Base-by-base conservation (phyloP, 2,797 vertebrate genomes). In the Aplochiton taeniatus region DNA sequence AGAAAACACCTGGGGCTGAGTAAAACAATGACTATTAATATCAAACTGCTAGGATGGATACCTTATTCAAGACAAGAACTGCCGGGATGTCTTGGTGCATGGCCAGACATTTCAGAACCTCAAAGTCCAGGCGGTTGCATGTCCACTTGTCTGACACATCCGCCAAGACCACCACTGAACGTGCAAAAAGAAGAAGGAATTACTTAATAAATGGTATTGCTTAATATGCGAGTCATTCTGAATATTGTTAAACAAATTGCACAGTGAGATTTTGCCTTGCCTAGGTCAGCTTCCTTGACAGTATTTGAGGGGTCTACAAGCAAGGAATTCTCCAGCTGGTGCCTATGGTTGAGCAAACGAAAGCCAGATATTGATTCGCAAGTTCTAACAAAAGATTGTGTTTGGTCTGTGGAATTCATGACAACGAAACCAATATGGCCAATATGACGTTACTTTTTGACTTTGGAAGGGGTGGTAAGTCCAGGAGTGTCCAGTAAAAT, bases 401-500 rank as follows among this genome's bases (percentile, higher is more conserved):
- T 8, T 19, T 10, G 14, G 43, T 12, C 41, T 16, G 14, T 55
- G 13, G 8, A 19, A 31, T 6, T 20, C 20, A 46, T 42, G 17
- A 11, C 4, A 14, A 44, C 43, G 11, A 51, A 55, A 61, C 0
- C 0, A 44, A 18, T 11, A 14, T 16, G 41, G 7, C 20, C 42
- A 11, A 70, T 45, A 16, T 65, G 64, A 31, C 20, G 31, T 20
- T 84, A 99, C 97, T 93, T 96, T 91, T 94, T 95, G 82, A 85
- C 93, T 84, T 96, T 97, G 10, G 74, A 17, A 9, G 63, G 79
- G 14, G 83, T 94, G 18, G 93, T 97, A 76, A 99, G 89, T 44
- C 97, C 97, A 63, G 97, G 97, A 0, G 96, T 98, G 79, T 99
- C 97, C 77, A 98, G 87, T 19, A 99, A 89, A 85, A 98, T 85